Evolutionary conservation across 2,797 vertebrate species (phyloP).

Genomic region (Alosa sapidissima): DNA sequence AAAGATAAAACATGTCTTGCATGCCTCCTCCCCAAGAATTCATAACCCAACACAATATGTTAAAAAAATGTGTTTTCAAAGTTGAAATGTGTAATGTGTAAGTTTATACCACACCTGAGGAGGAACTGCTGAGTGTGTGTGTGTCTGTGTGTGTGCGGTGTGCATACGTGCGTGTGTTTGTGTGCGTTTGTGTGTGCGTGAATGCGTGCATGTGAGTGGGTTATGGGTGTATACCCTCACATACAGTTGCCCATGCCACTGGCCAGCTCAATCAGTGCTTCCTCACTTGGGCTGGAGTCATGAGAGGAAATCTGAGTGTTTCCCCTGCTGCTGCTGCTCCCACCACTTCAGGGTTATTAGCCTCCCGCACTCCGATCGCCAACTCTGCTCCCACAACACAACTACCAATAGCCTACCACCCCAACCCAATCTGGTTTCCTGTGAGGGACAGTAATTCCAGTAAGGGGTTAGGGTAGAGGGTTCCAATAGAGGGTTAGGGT

Average conservation of each 20-base stretch:
- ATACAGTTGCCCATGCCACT: not conserved
- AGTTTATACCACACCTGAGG: not conserved
- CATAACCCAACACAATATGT: not conserved
- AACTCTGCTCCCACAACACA: not conserved
- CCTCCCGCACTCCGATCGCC: not conserved
- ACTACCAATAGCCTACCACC: not conserved
- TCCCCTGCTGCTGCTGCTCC: not conserved
- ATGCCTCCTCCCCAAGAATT: not conserved
- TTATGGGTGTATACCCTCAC: not conserved
- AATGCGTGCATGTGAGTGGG: not conserved
- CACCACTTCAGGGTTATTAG: not conserved
- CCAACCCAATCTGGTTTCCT: not conserved
- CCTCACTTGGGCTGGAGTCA: not conserved
- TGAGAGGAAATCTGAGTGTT: not conserved
- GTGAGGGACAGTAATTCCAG: not conserved
- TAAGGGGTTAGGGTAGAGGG: no score
- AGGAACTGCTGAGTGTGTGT: not conserved
- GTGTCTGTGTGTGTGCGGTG: conserved; percentile 6
- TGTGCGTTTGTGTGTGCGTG: not conserved
- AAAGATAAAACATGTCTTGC: not conserved
- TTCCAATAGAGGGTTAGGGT: no score
- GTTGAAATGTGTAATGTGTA: not conserved
- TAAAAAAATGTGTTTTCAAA: not conserved
- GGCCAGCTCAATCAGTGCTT: not conserved
- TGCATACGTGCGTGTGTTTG: not conserved